Base-by-base conservation (phyloP, 1,140 invertebrate genomes). In the Pararge aegeria region DNA sequence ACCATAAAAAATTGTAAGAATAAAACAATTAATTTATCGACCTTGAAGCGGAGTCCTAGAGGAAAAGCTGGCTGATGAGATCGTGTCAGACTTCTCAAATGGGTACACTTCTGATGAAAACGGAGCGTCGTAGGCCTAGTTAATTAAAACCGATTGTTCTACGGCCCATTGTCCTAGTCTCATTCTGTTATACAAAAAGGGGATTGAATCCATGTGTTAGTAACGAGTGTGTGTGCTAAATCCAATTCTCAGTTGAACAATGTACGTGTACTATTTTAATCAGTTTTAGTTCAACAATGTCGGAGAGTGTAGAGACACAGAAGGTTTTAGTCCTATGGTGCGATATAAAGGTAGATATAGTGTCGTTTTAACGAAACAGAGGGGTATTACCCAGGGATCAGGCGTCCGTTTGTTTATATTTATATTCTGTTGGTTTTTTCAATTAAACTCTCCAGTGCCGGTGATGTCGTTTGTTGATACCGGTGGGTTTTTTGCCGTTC, bases 101-200 rank as follows among this genome's bases (percentile, higher is more conserved):
- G 10, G 30, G 7, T 34, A 34, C 30, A 34, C 9, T n/a, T 3
- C 30, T 34, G 30, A 34, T 34, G 30, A 34, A 34, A 34, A 34
- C 30, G 30, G 30, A 34, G 30, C 30, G 30, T 34, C 30, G 30
- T 34, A n/a, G 30, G 30, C 30, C 12, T 34, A n/a, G 30, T 34
- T 34, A 34, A 34, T 34, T 34, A 34, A 34, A 34, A 34, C 9
- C 30, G 30, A 34, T 34, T 34, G 30, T 34, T 34, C 30, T n/a
- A 12, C 2, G 3, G 30, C 30, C 30, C n/a, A 34, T 34, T 34
- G 30, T 34, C 30, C 30, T 12, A n/a, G 9, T 34, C 30, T 34
- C 30, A 34, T 34, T 34, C 30, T 34, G 30, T 34, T 34, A 34
- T 34, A 34, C 30, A 34, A 34, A 34, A 34, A 34, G 30, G 27